phyloP scores from a whole-genome alignment of 2,888 invertebrate genomes.

The Drosophila atripex region DNA sequence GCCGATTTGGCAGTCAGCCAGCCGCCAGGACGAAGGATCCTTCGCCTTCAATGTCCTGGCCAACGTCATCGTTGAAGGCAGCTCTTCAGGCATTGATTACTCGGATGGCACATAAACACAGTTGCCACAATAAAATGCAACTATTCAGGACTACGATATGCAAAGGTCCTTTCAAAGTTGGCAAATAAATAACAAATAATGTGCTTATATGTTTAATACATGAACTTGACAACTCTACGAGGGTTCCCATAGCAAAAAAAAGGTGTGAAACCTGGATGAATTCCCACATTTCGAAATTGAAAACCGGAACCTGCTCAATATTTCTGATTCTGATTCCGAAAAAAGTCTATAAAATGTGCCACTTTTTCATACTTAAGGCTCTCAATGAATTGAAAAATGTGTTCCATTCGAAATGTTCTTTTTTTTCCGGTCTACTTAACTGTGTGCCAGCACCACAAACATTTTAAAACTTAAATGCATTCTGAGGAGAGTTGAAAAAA shows the following conservation, averaged over 20 bases:
- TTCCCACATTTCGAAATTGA: background rate
- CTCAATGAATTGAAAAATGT: conserved; percentile 3
- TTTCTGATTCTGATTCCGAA: too few relatives aligned
- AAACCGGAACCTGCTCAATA: background rate
- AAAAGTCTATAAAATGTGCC: background rate
- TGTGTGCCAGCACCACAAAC: background rate
- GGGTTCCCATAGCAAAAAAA: background rate
- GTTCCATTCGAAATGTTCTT: background rate
- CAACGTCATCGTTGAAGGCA: conserved; percentile 58
- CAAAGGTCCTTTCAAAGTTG: conserved; percentile 1
- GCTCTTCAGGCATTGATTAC: conserved; percentile 54
- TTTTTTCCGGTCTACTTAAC: conserved; percentile 13
- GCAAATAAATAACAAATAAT: background rate
- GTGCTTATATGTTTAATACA: too few relatives aligned
- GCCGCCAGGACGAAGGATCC: conserved; percentile 26
- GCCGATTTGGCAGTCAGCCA: conserved; percentile 68
- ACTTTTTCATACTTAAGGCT: background rate
- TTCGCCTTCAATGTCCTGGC: conserved; percentile 44
- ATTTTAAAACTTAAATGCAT: conserved; percentile 24
- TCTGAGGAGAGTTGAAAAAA: conserved; percentile 17
- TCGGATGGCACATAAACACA: conserved; percentile 8
- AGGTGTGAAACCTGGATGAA: background rate
- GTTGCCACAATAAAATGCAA: conserved; percentile 6
- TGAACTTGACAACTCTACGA: too few relatives aligned
- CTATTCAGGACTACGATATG: background rate